Evolutionary conservation across 2,888 invertebrate genomes (phyloP).

Genomic region (Graphium colonna): DNA sequence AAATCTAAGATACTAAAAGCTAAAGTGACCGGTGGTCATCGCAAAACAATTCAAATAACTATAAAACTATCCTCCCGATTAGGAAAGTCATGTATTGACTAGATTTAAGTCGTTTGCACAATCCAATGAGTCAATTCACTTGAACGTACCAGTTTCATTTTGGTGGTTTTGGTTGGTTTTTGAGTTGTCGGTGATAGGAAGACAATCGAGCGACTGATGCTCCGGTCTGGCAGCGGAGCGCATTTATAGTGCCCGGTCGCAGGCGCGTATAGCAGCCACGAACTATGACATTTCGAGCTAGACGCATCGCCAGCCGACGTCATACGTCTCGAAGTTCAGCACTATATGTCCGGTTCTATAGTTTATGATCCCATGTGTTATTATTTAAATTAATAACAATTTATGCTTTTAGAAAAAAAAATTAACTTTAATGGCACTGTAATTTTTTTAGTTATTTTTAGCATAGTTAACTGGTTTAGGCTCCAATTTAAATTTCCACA

Average conservation of each 20-base stretch:
- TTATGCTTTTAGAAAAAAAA: too few species aligned
- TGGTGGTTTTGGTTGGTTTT: constrained; percentile 37
- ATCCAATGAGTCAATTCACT: neutral
- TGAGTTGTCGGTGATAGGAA: constrained; percentile 44
- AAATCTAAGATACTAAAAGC: neutral
- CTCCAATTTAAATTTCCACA: too few species aligned
- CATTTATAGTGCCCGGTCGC: constrained; percentile 58
- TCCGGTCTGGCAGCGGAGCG: constrained; percentile 36
- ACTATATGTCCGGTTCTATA: constrained; percentile 50
- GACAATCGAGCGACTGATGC: constrained; percentile 66
- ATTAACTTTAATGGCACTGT: too few species aligned
- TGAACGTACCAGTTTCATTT: constrained; percentile 75
- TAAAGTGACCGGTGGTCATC: neutral
- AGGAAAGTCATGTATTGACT: neutral
- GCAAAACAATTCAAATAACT: neutral
- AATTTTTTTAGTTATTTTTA: too few species aligned
- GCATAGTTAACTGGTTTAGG: too few species aligned
- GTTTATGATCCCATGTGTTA: constrained; percentile 24
- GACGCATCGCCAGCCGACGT: constrained; percentile 53
- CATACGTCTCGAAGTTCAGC: constrained; percentile 25
- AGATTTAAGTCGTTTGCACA: neutral
- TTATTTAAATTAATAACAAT: too few species aligned
- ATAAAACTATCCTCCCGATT: neutral
- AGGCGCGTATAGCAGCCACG: constrained; percentile 59
- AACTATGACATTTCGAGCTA: constrained; percentile 73